These are phyloP conservation scores for Phyllotreta striolata DNA, from an alignment of 2,888 invertebrate genomes.

Conservation along the genomic window DNA sequence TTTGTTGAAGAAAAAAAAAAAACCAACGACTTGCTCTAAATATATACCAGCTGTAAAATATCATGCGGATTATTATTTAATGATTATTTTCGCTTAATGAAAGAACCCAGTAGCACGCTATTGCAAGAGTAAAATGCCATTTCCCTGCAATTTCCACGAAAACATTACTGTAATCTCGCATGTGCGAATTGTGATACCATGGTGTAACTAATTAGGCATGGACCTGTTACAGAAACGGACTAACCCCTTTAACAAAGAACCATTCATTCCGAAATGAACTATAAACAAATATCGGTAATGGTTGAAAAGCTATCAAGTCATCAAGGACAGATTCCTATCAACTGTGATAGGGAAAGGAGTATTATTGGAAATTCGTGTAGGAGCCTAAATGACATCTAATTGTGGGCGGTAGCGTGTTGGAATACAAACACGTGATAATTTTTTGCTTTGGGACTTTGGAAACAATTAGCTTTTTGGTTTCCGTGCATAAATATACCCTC, in stretches of 20 bases:
- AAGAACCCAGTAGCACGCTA: constrained; percentile 26
- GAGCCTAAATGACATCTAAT: constrained; percentile 14
- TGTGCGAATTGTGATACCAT: constrained; percentile 39
- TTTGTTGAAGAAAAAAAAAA: constrained; percentile 18
- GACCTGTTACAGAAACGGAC: constrained; percentile 6
- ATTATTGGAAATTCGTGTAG: constrained; percentile 8
- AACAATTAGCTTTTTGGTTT: constrained; percentile 29
- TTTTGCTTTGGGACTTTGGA: constrained; percentile 23
- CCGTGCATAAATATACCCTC: constrained; percentile 20
- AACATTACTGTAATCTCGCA: constrained; percentile 36
- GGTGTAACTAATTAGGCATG: constrained; percentile 35
- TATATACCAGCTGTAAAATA: constrained; percentile 23
- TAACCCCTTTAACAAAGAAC: neutral
- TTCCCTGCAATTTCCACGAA: constrained; percentile 36
- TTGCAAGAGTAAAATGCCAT: constrained; percentile 23
- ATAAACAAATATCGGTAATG: too few species aligned
- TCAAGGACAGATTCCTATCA: too few species aligned
- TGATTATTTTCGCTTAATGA: constrained; percentile 21
- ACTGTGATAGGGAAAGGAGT: too few species aligned
- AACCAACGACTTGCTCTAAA: constrained; percentile 4
- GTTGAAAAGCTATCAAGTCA: too few species aligned
- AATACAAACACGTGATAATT: constrained; percentile 20
- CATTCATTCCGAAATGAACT: too few species aligned
- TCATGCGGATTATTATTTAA: constrained; percentile 25
- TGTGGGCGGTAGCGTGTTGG: constrained; percentile 18